These are phyloP conservation scores for Oxycera nigricornis DNA, from an alignment of 2,888 invertebrate genomes.

Conservation along the genomic window DNA sequence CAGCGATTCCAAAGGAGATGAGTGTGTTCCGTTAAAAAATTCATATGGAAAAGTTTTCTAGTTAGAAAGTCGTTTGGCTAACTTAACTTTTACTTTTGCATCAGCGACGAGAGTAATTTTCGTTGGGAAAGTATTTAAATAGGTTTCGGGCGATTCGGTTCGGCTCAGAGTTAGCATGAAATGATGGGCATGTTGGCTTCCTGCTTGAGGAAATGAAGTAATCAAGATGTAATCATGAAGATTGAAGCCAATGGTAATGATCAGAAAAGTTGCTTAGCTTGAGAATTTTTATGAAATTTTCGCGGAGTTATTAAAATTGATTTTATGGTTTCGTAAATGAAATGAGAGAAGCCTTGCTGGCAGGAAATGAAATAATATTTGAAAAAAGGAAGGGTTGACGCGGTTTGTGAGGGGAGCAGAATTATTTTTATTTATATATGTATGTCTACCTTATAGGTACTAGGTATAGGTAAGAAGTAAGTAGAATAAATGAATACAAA, in stretches of 20 bases:
- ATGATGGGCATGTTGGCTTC: background rate
- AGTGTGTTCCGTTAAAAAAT: background rate
- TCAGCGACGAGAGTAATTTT: background rate
- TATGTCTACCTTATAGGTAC: no score
- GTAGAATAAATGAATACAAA: no score
- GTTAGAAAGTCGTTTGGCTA: background rate
- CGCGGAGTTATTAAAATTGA: background rate
- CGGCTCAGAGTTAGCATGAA: no score
- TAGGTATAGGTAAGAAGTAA: no score
- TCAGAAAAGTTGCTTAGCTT: background rate
- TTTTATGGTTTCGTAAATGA: background rate
- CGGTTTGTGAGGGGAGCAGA: no score
- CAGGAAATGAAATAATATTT: no score
- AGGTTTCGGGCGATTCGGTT: background rate
- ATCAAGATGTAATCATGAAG: background rate
- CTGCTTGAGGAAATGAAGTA: background rate
- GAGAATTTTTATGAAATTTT: background rate
- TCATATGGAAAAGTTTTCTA: slow-evolving; percentile 12
- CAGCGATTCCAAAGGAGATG: background rate
- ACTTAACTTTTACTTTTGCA: background rate
- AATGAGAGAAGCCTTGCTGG: no score
- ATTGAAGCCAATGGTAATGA: background rate
- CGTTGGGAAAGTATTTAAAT: background rate
- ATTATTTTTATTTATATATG: no score
- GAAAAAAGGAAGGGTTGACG: no score